Evolutionary conservation across 2,113 vertebrate species (phyloP).

Genomic region (Amphilophus citrinellus): DNA sequence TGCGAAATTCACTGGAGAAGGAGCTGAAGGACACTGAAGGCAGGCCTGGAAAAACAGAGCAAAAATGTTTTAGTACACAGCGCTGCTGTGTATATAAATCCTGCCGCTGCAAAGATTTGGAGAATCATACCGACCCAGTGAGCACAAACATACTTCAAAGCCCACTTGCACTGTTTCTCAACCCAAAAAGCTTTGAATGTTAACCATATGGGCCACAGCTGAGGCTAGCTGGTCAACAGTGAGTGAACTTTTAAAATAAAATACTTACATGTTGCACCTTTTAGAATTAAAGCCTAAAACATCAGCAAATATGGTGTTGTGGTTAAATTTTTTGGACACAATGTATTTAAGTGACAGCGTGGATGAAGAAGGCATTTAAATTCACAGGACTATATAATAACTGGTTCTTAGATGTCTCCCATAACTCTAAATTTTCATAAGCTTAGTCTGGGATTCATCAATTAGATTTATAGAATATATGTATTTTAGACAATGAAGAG

Average conservation of each 20-base stretch:
- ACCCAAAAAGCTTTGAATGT: not conserved
- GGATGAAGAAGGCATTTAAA: not conserved
- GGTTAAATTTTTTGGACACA: not conserved
- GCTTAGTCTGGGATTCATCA: fast-evolving
- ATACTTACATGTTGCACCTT: not conserved
- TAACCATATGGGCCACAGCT: not conserved
- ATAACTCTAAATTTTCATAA: no score
- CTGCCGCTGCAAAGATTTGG: no score
- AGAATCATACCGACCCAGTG: not conserved
- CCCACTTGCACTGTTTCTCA: not conserved
- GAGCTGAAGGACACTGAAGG: not conserved
- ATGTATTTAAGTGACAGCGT: not conserved
- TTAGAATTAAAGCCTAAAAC: not conserved
- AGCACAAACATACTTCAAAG: not conserved
- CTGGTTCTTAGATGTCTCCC: not conserved
- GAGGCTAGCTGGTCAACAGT: not conserved
- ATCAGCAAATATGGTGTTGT: not conserved
- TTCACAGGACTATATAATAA: not conserved
- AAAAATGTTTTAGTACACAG: no score
- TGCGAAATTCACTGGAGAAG: not conserved
- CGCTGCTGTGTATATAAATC: no score
- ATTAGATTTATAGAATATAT: not conserved
- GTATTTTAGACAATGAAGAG: not conserved
- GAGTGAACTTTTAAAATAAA: not conserved
- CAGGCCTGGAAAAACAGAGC: not conserved